Evolutionary conservation across 1,140 invertebrate genomes (phyloP).

Genomic region (Pissodes strobi): DNA sequence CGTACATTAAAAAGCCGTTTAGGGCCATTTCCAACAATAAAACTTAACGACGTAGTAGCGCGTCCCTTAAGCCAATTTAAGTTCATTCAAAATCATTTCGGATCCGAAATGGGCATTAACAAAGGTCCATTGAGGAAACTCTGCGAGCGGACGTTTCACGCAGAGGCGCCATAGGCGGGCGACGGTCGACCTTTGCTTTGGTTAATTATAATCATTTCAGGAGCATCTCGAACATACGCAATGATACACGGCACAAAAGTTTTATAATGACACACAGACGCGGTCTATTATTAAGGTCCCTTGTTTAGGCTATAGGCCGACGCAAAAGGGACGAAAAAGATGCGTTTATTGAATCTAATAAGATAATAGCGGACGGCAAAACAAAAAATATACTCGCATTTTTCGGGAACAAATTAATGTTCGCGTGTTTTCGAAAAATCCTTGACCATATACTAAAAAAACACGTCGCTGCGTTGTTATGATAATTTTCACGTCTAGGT

Average conservation of each 20-base stretch:
- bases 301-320: constrained; percentile 28
- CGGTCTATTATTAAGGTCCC: constrained; percentile 35
- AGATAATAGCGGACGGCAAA: too few relatives aligned
- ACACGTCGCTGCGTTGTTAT: too few relatives aligned
- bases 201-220: constrained; percentile 45
- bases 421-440: too few relatives aligned
- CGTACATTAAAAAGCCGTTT: constrained; percentile 33
- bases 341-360: not conserved
- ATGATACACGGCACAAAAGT: constrained; percentile 26
- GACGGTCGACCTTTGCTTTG: constrained; percentile 35
- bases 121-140: constrained; percentile 42
- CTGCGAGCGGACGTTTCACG: constrained; percentile 25
- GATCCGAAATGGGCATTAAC: constrained; percentile 29
- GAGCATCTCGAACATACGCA: constrained; percentile 24
- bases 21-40: constrained; percentile 30
- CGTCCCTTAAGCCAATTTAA: constrained; percentile 43
- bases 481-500: too few relatives aligned
- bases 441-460: too few relatives aligned
- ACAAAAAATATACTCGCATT: too few relatives aligned
- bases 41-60: constrained; percentile 35
- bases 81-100: constrained; percentile 43
- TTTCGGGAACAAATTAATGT: too few relatives aligned
- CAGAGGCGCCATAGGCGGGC: constrained; percentile 44
- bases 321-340: constrained; percentile 1
- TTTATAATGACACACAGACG: constrained; percentile 37